phyloP scores from a whole-genome alignment of 2,113 vertebrate species.

The Anseranas semipalmata region DNA sequence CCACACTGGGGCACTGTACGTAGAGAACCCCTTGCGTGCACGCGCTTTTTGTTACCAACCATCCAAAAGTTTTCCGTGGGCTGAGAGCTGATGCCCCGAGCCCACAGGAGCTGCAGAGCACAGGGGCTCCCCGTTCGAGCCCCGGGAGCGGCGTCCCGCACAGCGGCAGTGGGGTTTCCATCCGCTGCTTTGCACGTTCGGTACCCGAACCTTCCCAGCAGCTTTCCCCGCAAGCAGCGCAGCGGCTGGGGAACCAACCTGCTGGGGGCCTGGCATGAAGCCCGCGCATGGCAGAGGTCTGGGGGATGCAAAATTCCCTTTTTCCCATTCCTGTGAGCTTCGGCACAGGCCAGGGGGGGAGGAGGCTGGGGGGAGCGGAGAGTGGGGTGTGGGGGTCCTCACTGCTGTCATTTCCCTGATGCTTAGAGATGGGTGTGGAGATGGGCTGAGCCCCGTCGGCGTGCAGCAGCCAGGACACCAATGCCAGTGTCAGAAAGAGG shows the following conservation, averaged over 20 bases:
- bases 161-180: not conserved
- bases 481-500: not conserved
- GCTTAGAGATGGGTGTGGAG: not conserved
- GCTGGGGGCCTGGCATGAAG: not conserved
- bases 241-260: not conserved
- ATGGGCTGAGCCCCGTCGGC: not conserved
- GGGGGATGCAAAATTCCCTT: not conserved
- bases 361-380: not conserved
- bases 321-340: not conserved
- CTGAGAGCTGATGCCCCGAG: not conserved
- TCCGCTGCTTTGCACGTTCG: no score
- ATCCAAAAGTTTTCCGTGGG: constrained; percentile 23
- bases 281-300: not conserved
- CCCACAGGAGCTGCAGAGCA: not conserved
- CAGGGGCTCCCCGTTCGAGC: not conserved
- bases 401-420: not conserved
- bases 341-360: fast-evolving
- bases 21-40: not conserved
- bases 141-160: not conserved
- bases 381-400: not conserved
- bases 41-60: not conserved
- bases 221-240: not conserved
- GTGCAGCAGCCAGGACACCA: not conserved
- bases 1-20: not conserved
- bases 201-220: no score